Evolutionary conservation across 2,113 vertebrate species (phyloP), one percentile per base, ranked within the genome.

Genomic region (Campylomormyrus tamandua): DNA sequence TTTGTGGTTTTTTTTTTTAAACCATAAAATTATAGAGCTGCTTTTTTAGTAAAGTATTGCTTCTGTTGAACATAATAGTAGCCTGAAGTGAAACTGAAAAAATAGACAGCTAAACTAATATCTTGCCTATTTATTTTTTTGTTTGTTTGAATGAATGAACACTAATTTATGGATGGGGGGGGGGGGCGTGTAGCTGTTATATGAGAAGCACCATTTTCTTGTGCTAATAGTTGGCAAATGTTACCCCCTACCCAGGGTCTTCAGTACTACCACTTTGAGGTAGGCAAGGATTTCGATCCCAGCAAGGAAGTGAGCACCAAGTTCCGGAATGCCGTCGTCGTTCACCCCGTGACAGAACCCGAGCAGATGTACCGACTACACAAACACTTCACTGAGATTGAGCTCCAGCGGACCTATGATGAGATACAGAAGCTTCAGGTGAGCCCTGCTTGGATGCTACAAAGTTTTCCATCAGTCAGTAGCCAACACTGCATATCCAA

Each of bases 351-450:
- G 90, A 94, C 93, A 88, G 97, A 98, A 91, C 97, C 98, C 0
- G 96, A 98, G 10, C 97, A 98, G 92, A 98, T 99, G 97, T 99
- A 98, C 94, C 95, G 94, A 24, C 95, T 99, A 48, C 98, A 99
- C 95, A 96, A 97, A 89, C 96, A 96, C 92, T 99, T 99, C 85
- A 97, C 98, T 0, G 95, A 98, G 91, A 95, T 97, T 87, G 98
- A 99, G 91, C 96, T 99, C 66, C 97, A 98, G 94, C 97, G 95
- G 92, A 99, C 97, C 0, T 99, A 99, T 90, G 94, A 96, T 91
- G 97, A 99, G 93, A 99, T 99, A 39, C 96, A 96, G 94, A 97
- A 97, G 49, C 94, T 99, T 45, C 98, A 99, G 97, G 98, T 99
- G 94, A 95, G 95, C 83, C 24, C 19, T 8, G 10, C 89, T 45